phyloP scores from a whole-genome alignment of 1,140 invertebrate species.

The Nasonia vitripennis region DNA sequence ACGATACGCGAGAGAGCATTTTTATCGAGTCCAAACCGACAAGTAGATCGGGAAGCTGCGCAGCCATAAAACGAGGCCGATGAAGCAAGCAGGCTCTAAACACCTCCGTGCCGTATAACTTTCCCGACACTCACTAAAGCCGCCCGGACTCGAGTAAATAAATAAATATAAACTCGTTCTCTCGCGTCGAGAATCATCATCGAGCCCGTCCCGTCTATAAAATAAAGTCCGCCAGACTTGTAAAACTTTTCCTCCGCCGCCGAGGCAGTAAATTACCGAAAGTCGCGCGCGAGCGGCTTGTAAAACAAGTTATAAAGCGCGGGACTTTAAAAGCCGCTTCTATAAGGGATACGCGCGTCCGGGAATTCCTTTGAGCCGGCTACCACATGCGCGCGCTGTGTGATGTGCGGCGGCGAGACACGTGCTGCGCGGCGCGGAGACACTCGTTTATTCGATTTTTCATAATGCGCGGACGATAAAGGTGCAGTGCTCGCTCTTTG shows the following conservation, averaged over 20 bases:
- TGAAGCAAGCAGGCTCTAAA: not conserved
- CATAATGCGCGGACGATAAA: conserved; percentile 62
- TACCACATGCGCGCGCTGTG: not conserved
- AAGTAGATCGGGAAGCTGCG: not conserved
- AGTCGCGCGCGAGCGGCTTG: conserved; percentile 26
- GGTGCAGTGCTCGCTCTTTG: conserved; percentile 43
- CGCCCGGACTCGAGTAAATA: not conserved
- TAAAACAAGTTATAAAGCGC: conserved; percentile 47
- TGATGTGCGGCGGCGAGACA: conserved; percentile 13
- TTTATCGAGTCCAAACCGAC: too few relatives aligned
- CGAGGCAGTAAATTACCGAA: conserved; percentile 38
- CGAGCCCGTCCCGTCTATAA: not conserved
- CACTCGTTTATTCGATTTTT: conserved; percentile 16
- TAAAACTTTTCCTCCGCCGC: not conserved
- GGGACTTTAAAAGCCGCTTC: conserved; percentile 43
- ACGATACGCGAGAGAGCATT: not conserved
- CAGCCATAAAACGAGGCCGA: too few relatives aligned
- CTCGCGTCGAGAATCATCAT: not conserved
- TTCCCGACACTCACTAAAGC: not conserved
- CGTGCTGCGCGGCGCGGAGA: not conserved
- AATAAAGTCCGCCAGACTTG: not conserved
- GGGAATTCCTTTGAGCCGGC: conserved; percentile 44
- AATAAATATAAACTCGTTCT: not conserved
- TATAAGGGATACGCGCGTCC: conserved; percentile 30
- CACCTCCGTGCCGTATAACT: not conserved